Evolutionary conservation across 2,888 invertebrate genomes (phyloP).

Genomic region (Ctena decussata): DNA sequence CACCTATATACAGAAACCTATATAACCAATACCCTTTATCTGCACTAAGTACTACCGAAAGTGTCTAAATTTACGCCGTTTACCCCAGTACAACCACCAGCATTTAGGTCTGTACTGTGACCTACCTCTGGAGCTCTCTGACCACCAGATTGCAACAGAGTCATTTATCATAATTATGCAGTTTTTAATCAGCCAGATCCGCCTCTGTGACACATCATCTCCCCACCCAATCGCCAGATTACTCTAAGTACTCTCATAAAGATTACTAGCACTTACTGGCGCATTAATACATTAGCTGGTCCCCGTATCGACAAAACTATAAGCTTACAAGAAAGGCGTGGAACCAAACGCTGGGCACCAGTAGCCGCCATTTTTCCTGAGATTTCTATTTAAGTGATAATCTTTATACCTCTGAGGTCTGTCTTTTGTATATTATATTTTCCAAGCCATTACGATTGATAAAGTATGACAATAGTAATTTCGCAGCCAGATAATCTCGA

Average conservation of each 20-base stretch:
- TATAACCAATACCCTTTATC: too few relatives aligned
- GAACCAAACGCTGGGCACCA: not conserved
- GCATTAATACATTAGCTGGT: constrained; percentile 12
- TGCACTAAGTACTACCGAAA: too few relatives aligned
- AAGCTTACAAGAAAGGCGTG: too few relatives aligned
- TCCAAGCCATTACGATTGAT: not conserved
- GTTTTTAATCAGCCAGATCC: not conserved
- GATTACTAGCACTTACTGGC: not conserved
- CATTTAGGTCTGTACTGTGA: too few relatives aligned
- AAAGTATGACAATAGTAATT: not conserved
- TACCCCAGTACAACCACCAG: too few relatives aligned
- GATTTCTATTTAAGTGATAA: not conserved
- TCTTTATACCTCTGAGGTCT: not conserved
- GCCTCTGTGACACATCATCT: constrained; percentile 3
- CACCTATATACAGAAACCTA: too few relatives aligned
- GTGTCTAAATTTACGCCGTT: too few relatives aligned
- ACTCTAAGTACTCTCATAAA: constrained; percentile 1
- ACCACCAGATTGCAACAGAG: too few relatives aligned
- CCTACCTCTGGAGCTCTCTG: too few relatives aligned
- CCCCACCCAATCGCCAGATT: not conserved
- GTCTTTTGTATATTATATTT: not conserved
- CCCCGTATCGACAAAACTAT: not conserved
- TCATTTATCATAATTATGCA: too few relatives aligned
- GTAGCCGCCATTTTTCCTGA: not conserved
- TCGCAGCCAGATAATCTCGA: not conserved